Evolutionary conservation across 2,888 invertebrate species (phyloP).

Genomic region (Dryobotodes eremita): DNA sequence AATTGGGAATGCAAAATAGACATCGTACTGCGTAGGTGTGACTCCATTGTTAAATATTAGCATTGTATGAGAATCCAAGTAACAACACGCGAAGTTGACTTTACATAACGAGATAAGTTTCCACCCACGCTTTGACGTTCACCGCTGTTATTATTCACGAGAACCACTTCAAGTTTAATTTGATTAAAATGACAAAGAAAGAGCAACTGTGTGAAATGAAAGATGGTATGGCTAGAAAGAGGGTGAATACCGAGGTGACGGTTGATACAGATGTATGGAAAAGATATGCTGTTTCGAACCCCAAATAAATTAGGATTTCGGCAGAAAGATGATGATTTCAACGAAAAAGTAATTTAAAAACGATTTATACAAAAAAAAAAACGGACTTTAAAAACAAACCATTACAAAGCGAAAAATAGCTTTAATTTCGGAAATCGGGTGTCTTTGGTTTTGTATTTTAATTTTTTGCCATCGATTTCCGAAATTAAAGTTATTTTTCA

Average conservation of each 20-base stretch:
- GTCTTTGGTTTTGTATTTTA: too few relatives aligned
- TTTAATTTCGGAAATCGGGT: too few relatives aligned
- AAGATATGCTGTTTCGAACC: not conserved
- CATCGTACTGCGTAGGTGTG: constrained; percentile 53
- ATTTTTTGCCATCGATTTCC: too few relatives aligned
- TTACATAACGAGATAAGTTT: constrained; percentile 63
- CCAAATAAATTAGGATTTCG: too few relatives aligned
- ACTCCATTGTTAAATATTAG: constrained; percentile 50
- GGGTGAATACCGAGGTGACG: too few relatives aligned
- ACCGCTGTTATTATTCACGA: constrained; percentile 8
- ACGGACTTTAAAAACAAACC: too few relatives aligned
- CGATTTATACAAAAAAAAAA: too few relatives aligned
- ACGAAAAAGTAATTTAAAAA: not conserved
- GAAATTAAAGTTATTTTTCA: too few relatives aligned
- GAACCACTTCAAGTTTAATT: constrained; percentile 27
- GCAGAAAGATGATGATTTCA: too few relatives aligned
- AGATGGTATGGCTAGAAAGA: not conserved
- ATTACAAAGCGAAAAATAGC: too few relatives aligned
- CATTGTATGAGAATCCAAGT: constrained; percentile 52
- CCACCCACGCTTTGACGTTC: constrained; percentile 58
- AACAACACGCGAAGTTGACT: constrained; percentile 55
- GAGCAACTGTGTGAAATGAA: not conserved
- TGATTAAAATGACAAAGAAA: constrained; percentile 17
- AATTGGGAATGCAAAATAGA: constrained; percentile 52
- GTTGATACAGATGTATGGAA: too few relatives aligned